Evolutionary conservation across 2,888 invertebrate genomes (phyloP).

Genomic region (Gerris lacustris): DNA sequence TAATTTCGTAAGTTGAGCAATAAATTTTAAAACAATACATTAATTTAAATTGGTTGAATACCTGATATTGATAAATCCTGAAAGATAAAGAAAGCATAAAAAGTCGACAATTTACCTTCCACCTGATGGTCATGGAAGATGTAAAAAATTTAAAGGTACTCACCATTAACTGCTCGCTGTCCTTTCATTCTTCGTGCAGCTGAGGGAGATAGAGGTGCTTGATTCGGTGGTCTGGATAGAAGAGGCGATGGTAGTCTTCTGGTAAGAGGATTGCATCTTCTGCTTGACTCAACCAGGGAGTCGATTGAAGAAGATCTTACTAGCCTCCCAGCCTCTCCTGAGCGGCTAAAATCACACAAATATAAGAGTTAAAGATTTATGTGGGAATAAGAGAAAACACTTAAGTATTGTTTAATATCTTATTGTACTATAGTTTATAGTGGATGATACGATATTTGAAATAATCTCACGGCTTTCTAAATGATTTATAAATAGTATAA

Average conservation of each 20-base stretch:
- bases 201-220: slow-evolving; percentile 47
- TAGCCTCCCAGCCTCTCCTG: slow-evolving; percentile 25
- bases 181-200: slow-evolving; percentile 64
- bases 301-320: slow-evolving; percentile 32
- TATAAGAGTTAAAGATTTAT: not conserved
- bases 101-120: too few relatives aligned
- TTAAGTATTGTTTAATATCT: not conserved
- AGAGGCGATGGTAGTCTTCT: slow-evolving; percentile 31
- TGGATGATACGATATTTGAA: not conserved
- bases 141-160: slow-evolving; percentile 35
- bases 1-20: too few relatives aligned
- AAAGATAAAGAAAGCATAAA: too few relatives aligned
- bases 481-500: too few relatives aligned
- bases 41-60: too few relatives aligned
- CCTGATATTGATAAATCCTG: too few relatives aligned
- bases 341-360: slow-evolving; percentile 18
- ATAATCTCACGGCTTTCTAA: too few relatives aligned
- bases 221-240: slow-evolving; percentile 22
- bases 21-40: too few relatives aligned
- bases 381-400: slow-evolving; percentile 11
- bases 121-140: too few relatives aligned
- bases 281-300: slow-evolving; percentile 31
- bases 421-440: not conserved
- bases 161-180: slow-evolving; percentile 60
- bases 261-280: slow-evolving; percentile 31